A percentile compares a stretch with the other conserved stretches of the same genome.
Conservation (phyloP, 2,113 vertebrate species). For the Phyllostomus hastatus region DNA sequence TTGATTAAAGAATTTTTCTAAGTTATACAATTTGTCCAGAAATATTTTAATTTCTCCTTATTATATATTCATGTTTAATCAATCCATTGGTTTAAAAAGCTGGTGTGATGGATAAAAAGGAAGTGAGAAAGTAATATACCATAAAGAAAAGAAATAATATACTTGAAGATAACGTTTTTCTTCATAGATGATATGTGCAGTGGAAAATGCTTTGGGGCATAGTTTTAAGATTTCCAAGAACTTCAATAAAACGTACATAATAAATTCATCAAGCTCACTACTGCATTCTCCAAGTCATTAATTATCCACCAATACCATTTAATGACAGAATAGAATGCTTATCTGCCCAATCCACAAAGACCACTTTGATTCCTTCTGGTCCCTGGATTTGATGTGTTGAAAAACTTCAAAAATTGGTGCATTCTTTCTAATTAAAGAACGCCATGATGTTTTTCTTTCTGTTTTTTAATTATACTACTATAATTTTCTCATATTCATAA, state of each 20-base stretch:
- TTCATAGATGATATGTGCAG: background rate
- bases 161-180: background rate
- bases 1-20: background rate
- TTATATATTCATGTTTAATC: background rate
- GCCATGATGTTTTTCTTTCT: background rate
- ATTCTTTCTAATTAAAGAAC: background rate
- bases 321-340: background rate
- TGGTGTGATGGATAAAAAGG: background rate
- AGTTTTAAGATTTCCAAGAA: constrained; percentile 39
- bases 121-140: background rate
- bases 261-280: background rate
- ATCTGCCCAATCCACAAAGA: background rate
- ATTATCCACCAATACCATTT: constrained; percentile 6
- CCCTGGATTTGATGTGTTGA: background rate
- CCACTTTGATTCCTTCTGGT: background rate
- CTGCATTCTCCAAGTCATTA: constrained; percentile 9
- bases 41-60: background rate
- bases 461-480: background rate
- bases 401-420: constrained; percentile 17
- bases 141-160: background rate
- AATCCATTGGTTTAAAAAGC: background rate
- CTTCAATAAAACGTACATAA: constrained; percentile 17
- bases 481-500: background rate
- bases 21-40: background rate
- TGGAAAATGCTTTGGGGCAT: constrained; percentile 23